Evolutionary conservation across 2,888 invertebrate species (phyloP).

Genomic region (Pandemis cinnamomeana): DNA sequence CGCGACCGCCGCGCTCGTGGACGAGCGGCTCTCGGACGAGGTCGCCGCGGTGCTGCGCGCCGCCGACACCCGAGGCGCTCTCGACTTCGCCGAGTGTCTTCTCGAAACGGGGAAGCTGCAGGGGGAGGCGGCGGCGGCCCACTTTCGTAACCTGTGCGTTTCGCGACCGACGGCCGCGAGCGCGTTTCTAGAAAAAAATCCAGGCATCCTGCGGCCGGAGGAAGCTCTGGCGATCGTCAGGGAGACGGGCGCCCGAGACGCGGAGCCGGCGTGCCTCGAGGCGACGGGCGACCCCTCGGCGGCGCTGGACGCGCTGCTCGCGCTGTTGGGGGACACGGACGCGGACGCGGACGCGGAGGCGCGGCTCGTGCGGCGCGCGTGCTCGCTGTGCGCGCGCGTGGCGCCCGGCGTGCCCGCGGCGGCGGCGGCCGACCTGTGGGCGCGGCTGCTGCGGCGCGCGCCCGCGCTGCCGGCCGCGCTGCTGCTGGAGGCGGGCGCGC

Average conservation of each 20-base stretch:
- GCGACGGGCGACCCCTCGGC: conserved; percentile 70
- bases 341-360: conserved; percentile 48
- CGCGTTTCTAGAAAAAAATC: conserved; percentile 61
- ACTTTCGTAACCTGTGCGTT: conserved; percentile 54
- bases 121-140: conserved; percentile 44
- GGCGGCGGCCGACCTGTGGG: conserved; percentile 62
- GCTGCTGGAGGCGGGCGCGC: conserved; percentile 66
- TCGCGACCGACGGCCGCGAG: conserved; percentile 59
- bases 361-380: conserved; percentile 55
- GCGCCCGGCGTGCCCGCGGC: conserved; percentile 60
- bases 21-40: conserved; percentile 55
- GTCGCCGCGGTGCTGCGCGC: conserved; percentile 52
- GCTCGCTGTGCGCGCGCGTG: conserved; percentile 64
- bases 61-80: conserved; percentile 50
- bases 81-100: conserved; percentile 62
- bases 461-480: conserved; percentile 59
- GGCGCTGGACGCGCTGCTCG: conserved; percentile 67
- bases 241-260: conserved; percentile 60
- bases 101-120: conserved; percentile 51
- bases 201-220: conserved; percentile 72
- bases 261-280: conserved; percentile 73
- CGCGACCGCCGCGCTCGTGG: conserved; percentile 65
- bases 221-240: conserved; percentile 67
- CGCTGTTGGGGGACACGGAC: conserved; percentile 50
- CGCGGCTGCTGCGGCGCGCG: conserved; percentile 57